Conservation (phyloP, 2,113 vertebrate species). For the Tautogolabrus adspersus region DNA sequence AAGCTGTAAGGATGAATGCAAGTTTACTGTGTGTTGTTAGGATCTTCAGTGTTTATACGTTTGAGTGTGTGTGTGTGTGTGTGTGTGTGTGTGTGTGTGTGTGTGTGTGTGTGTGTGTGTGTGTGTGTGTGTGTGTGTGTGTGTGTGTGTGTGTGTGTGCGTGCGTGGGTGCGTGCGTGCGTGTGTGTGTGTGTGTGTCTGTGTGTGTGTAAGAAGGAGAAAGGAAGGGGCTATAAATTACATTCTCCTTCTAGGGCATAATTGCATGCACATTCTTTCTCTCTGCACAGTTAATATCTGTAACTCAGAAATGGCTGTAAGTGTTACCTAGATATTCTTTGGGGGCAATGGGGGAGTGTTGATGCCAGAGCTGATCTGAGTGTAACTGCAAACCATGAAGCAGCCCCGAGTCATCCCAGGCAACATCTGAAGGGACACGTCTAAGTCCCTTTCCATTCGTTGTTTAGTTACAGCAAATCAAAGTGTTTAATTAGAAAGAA, state of each 20-base stretch:
- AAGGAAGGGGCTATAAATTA: slow-evolving; percentile 38
- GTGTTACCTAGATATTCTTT: slow-evolving; percentile 35
- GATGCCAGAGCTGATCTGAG: slow-evolving; percentile 42
- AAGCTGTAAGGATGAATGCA: no score
- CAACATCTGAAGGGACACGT: slow-evolving; percentile 66
- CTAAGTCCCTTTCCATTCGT: slow-evolving; percentile 76
- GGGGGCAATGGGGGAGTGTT: background rate
- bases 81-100: no score
- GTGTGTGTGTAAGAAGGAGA: slow-evolving; percentile 7
- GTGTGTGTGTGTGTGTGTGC: background rate
- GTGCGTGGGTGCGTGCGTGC: no score
- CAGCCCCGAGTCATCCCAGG: slow-evolving; percentile 56
- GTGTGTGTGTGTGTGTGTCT: background rate
- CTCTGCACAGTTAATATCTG: slow-evolving; percentile 35
- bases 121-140: no score
- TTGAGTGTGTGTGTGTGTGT: no score
- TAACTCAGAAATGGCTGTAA: slow-evolving; percentile 36
- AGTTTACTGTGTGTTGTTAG: no score
- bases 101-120: background rate
- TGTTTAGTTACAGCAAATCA: slow-evolving; percentile 83
- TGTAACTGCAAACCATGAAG: slow-evolving; percentile 36
- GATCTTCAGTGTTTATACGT: no score
- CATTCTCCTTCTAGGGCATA: slow-evolving; percentile 54
- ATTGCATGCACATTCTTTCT: slow-evolving; percentile 64
- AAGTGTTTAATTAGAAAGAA: slow-evolving; percentile 84